Evolutionary conservation across 2,888 invertebrate genomes (phyloP), one percentile per base, ranked within the genome.

Genomic region (Lasius fuliginosus): DNA sequence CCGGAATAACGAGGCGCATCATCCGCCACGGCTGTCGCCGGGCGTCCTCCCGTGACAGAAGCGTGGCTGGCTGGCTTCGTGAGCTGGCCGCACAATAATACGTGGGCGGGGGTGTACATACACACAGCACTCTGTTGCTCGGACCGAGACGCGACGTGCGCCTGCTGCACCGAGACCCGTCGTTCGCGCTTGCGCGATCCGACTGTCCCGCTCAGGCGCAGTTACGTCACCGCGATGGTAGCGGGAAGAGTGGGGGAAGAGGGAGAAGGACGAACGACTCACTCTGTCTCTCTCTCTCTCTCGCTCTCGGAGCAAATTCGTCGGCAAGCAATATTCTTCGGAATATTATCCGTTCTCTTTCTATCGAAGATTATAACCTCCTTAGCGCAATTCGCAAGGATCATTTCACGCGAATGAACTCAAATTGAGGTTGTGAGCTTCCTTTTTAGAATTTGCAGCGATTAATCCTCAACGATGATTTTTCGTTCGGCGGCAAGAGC

Each of bases 91-190:
- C 94, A 85, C 86, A 87, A 92, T 92, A 93, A 93, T 94, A 93
- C 92, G 94, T 94, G 92, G 94, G 94, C 94, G 94, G 94, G 93
- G 92, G 92, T 93, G 91, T 92, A 93, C 92, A 90, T 92, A 93
- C 92, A 90, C 88, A 90, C 90, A 90, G 92, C 93, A 94, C 93
- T 93, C 94, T 94, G 94, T 94, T 94, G 94, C 94, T 94, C 87
- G 88, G 62, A 18, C n/a, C 85, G 83, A 67, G 82, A 64, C 62
- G 85, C 88, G 90, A 91, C 90, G 90, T 90, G 93, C 93, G 92
- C 93, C 92, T 92, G 90, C 91, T 92, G 88, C 87, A 87, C 91
- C 89, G 86, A 86, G 49, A 89, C 89, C 91, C 64, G 85, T 83
- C 62, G 5, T 68, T 84, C 92, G 90, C 91, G 92, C 89, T 62